Conservation (phyloP, 1,140 invertebrate species). For the Battus philenor region DNA sequence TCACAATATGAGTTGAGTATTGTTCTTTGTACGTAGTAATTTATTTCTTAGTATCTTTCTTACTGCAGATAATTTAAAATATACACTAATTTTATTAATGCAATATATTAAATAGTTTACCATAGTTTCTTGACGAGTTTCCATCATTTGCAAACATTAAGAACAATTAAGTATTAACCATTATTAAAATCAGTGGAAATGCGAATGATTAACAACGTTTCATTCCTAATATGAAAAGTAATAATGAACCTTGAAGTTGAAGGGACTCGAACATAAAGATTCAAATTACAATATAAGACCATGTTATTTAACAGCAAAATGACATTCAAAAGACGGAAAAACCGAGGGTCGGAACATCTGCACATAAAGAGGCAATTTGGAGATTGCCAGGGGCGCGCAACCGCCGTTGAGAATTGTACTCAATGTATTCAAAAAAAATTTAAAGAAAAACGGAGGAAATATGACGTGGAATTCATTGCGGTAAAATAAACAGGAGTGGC, state of each 20-base stretch:
- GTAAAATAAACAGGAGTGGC: conserved; percentile 69
- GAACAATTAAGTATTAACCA: too few relatives aligned
- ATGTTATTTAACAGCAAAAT: conserved; percentile 74
- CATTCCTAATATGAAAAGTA: conserved; percentile 6
- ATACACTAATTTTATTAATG: too few relatives aligned
- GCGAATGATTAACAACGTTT: too few relatives aligned
- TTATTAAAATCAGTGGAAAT: too few relatives aligned
- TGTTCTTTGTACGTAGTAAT: too few relatives aligned
- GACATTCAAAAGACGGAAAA: conserved; percentile 75
- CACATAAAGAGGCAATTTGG: conserved; percentile 76
- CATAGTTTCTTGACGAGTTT: too few relatives aligned
- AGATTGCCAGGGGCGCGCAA: conserved; percentile 71
- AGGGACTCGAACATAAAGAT: conserved; percentile 42
- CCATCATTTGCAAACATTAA: too few relatives aligned
- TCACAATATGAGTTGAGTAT: too few relatives aligned
- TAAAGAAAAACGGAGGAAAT: conserved; percentile 65
- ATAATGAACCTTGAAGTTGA: conserved; percentile 11
- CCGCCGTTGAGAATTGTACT: conserved; percentile 68
- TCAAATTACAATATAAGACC: conserved; percentile 67
- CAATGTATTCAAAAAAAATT: conserved; percentile 69
- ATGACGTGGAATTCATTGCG: conserved; percentile 70
- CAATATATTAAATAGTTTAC: too few relatives aligned
- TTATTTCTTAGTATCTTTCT: too few relatives aligned
- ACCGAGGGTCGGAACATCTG: conserved; percentile 73
- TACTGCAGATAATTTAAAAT: too few relatives aligned